Percentiles rank a stretch among this genome's conserved stretches.
phyloP scores from a whole-genome alignment of 2,113 vertebrate species.

The Formicarius rufipectus region DNA sequence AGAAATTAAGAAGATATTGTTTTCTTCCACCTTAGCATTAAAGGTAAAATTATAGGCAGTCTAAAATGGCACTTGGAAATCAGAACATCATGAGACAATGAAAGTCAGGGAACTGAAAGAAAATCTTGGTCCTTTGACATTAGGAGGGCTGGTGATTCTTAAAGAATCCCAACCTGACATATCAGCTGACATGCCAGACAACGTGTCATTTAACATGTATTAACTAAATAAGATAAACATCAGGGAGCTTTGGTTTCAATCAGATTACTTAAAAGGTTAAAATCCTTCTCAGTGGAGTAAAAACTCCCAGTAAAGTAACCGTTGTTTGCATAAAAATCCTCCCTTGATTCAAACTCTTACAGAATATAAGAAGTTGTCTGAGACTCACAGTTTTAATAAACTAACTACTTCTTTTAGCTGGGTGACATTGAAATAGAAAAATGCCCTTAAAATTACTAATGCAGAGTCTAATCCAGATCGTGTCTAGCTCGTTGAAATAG shows the following conservation, averaged over 20 bases:
- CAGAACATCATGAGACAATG: neutral
- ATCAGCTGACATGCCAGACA: neutral
- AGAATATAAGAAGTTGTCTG: neutral
- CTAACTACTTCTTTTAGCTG: neutral
- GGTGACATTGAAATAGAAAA: neutral
- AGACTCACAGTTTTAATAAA: neutral
- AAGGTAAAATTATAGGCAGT: neutral
- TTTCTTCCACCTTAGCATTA: neutral
- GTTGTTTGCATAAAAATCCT: neutral
- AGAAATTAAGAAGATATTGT: neutral
- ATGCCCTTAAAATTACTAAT: neutral
- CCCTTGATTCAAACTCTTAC: neutral
- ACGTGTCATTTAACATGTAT: neutral
- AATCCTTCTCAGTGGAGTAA: neutral
- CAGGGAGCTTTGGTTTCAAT: constrained; percentile 18
- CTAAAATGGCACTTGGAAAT: neutral
- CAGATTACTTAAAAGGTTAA: constrained; percentile 50
- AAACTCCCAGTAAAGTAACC: neutral
- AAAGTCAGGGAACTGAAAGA: neutral
- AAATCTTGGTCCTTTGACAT: neutral
- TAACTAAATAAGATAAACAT: constrained; percentile 35
- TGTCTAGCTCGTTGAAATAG: neutral
- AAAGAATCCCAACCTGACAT: neutral
- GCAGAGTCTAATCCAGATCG: neutral
- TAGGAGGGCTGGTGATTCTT: neutral